Evolutionary conservation across 1,140 invertebrate genomes (phyloP).

Genomic region (Hermatobates lingyangjiaoensis): DNA sequence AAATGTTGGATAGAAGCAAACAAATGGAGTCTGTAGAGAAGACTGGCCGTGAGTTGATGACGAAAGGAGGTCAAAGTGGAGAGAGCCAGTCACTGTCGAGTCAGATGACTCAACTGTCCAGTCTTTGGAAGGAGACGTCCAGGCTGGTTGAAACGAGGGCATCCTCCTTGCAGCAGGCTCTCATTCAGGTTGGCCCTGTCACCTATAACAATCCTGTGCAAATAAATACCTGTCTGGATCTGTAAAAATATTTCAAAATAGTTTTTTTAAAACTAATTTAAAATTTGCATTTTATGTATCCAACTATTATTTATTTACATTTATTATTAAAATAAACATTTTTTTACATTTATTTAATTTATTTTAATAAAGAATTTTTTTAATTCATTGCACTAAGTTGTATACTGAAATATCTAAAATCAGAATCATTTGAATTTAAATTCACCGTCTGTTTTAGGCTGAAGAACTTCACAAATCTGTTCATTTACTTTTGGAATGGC

Average conservation of each 20-base stretch:
- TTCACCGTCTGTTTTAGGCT: constrained; percentile 31
- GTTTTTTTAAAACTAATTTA: neutral
- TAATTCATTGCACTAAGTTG: constrained; percentile 1
- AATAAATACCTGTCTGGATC: neutral
- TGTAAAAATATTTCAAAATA: neutral
- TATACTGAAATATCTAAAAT: neutral
- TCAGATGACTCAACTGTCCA: constrained; percentile 66
- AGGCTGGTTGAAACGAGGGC: constrained; percentile 57
- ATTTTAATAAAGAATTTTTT: neutral
- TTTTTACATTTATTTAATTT: neutral
- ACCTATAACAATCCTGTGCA: neutral
- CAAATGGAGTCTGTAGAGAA: constrained; percentile 80
- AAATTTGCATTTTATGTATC: neutral
- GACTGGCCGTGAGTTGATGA: constrained; percentile 72
- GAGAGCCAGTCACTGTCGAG: constrained; percentile 60
- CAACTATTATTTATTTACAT: neutral
- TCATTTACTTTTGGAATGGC: constrained; percentile 85
- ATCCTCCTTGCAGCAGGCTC: constrained; percentile 59
- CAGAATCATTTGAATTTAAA: neutral
- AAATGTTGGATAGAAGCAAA: constrained; percentile 63
- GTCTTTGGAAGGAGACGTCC: constrained; percentile 70
- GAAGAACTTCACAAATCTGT: constrained; percentile 85
- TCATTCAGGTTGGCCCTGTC: constrained; percentile 36
- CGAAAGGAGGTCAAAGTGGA: constrained; percentile 46
- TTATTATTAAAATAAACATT: neutral